Base-by-base conservation (phyloP, 1,140 invertebrate genomes). In the Drosophila melanica region DNA sequence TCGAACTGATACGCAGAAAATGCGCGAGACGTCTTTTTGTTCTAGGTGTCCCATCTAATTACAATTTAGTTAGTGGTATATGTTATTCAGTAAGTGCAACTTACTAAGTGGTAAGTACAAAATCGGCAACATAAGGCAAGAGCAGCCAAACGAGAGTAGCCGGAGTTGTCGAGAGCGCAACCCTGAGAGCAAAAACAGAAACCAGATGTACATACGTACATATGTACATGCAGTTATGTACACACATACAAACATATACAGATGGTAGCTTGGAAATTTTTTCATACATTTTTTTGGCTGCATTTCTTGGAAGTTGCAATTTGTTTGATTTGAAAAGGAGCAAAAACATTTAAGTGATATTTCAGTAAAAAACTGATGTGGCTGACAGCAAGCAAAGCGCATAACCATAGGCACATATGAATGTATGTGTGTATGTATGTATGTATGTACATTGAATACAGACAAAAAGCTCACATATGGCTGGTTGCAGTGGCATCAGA, bases 261-360 rank as follows among this genome's bases (percentile, higher is more conserved):
- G 41, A 55, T 27, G 53, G 18, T 39, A 39, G 44, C 18, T 41
- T 55, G 55, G 9, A 58, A 44, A 30, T 58, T 16, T 23, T 41
- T 23, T 42, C 23, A 30, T 16, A 14, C 27, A 47, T 66, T 48
- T 59, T 58, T 33, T 45, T 44, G 41, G 27, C 7, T 59, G 42
- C 57, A 45, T 23, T 59, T 59, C 57, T 45, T 33, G 27, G 44
- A 47, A 60, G 14, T 60, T 60, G 58, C 58, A 60, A 60, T 60
- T 60, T 69, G 39, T 47, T 30, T 62, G 33, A 64, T 23, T 54
- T 70, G 20, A 45, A 12, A 53, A 42, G 30, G 30, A 65, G 44
- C 68, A 71, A 65, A 71, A 70, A 39, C 30, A 58, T 39, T 45
- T 45, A 45, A 66, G 44, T 39, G 33, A 63, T 37, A 45, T 69